Percentiles rank a stretch among this genome's conserved stretches.
phyloP scores from a whole-genome alignment of 2,797 vertebrate species.

The Pristis pectinata region DNA sequence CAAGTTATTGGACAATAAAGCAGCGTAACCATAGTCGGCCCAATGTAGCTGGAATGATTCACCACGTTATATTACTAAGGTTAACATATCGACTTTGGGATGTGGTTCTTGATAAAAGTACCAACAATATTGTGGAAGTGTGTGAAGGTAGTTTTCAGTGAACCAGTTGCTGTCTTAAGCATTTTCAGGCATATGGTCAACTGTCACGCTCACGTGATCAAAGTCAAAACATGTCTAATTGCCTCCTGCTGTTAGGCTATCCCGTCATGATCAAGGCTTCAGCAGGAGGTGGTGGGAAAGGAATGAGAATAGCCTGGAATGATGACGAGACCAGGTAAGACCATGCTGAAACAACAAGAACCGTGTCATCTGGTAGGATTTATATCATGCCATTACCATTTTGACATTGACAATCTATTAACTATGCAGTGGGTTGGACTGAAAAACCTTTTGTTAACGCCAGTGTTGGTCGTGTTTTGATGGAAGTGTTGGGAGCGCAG shows the following conservation, averaged over 20 bases:
- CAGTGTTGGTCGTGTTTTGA: slow-evolving; percentile 36
- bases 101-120: neutral
- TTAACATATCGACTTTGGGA: neutral
- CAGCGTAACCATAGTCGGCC: neutral
- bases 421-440: slow-evolving; percentile 46
- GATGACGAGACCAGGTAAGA: slow-evolving; percentile 91
- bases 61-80: neutral
- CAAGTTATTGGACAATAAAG: neutral
- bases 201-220: slow-evolving; percentile 87
- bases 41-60: neutral
- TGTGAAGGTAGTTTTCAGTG: slow-evolving; percentile 50
- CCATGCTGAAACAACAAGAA: slow-evolving; percentile 52
- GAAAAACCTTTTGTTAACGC: slow-evolving; percentile 43
- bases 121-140: no score
- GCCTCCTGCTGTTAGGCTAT: slow-evolving; percentile 90
- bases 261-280: slow-evolving; percentile 99
- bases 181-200: slow-evolving; percentile 81
- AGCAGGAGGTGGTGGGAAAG: slow-evolving; percentile 87
- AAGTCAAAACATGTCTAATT: slow-evolving; percentile 84
- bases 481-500: slow-evolving; percentile 49
- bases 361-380: slow-evolving; percentile 49
- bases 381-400: slow-evolving; percentile 46
- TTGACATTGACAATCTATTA: slow-evolving; percentile 45
- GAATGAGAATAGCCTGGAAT: slow-evolving; percentile 90
- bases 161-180: slow-evolving; percentile 59